Base-by-base conservation (phyloP, 2,888 invertebrate species). In the Laspeyria flexula region DNA sequence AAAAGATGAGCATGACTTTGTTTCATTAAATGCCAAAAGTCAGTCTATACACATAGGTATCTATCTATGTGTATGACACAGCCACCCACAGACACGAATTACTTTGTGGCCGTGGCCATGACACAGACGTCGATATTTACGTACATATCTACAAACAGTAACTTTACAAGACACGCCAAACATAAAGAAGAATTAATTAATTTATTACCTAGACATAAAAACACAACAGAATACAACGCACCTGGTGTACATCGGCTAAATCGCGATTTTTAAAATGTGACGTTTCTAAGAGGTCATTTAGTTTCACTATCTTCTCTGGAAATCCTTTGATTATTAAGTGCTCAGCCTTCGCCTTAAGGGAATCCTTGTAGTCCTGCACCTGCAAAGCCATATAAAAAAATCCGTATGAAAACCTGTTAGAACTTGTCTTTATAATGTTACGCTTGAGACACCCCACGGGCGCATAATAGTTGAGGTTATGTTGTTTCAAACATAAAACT, bases 351-450 rank as follows among this genome's bases (percentile, higher is more conserved):
- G 94, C 94, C 87, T 97, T 97, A 58, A 97, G 93, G 55, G 96
- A 95, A 79, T 97, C 97, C 92, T 97, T 98, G 90, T 97, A 98
- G 73, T 97, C 97, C 88, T 97, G 96, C 70, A 97, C 97, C 97
- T 97, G 90, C 60, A 93, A 82, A 47, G 50, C 72, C 52, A 70
- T 67, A 63, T 52, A 31, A 51, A 55, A 65, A 56, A 60, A 50
- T 38, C 38, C 43, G 44, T 52, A 21, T 39, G 57, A 49, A 60
- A 71, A 68, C 72, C 73, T 71, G 71, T 71, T 75, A 75, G 70
- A 67, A 65, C 54, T 48, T 54, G 35, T 57, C 37, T 33, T 25
- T 47, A 45, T 38, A 39, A 7, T 52, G 51, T 52, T 58, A 55
- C 43, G 55, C 48, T 44, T 62, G 21, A 56, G 57, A 66, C 55